Evolutionary conservation across 1,140 invertebrate genomes (phyloP).

Genomic region (Cataglyphis hispanica): DNA sequence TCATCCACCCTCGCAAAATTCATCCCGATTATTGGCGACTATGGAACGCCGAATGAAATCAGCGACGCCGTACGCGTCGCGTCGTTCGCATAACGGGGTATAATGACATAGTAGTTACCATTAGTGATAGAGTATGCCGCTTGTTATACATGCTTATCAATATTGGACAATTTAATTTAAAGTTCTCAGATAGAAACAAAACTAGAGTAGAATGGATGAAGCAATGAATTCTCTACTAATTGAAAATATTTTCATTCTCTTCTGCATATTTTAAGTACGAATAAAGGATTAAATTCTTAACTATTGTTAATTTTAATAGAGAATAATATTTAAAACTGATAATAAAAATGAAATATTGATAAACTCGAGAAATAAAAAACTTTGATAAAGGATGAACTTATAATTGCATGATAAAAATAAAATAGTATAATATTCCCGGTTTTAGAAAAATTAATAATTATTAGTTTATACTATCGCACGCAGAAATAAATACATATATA

Average conservation of each 20-base stretch:
- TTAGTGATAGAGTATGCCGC: neutral
- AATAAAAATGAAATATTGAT: neutral
- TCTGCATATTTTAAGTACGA: neutral
- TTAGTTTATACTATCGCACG: too few species aligned
- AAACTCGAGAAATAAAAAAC: too few species aligned
- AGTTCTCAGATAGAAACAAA: neutral
- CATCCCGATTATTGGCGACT: conserved; percentile 25
- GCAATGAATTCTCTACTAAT: neutral
- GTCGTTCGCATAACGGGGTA: conserved; percentile 41
- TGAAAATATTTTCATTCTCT: neutral
- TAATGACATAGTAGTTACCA: conserved; percentile 56
- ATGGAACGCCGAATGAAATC: conserved; percentile 55
- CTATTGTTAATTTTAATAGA: neutral
- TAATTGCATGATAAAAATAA: too few species aligned
- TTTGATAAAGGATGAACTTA: too few species aligned
- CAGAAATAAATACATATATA: too few species aligned
- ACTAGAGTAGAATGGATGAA: neutral
- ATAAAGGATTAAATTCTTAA: neutral
- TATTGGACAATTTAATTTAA: neutral
- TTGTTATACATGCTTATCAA: neutral
- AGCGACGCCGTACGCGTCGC: conserved; percentile 51
- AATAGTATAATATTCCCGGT: too few species aligned
- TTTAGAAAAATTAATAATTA: too few species aligned
- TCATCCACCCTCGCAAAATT: conserved; percentile 50
- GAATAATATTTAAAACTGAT: neutral